Base-by-base conservation (phyloP, 2,113 vertebrate species). In the Aptenodytes forsteri region DNA sequence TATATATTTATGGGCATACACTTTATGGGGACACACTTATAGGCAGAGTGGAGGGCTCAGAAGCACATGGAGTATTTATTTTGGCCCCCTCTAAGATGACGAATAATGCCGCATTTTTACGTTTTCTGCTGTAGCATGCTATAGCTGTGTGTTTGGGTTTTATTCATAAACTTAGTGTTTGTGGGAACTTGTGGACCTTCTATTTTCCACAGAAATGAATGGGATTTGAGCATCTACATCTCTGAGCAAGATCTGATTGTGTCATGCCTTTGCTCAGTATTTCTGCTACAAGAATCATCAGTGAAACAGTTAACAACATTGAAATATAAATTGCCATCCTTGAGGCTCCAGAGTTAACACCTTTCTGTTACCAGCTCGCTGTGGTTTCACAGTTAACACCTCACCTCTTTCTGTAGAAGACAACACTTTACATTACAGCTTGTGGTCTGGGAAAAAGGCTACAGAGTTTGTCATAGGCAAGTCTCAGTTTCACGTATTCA, bases 371-470 rank as follows among this genome's bases (percentile, higher is more conserved):
- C 70, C 69, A 93, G 42, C 80, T 67, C 4, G 1, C 47, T 82
- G 55, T 77, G 79, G 75, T 71, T 90, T 94, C 87, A 85, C 83
- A 90, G 90, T 90, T 90, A 96, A 81, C 73, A 38, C 79, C 69
- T 69, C 90, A 88, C 79, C 80, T 90, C 75, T 78, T 76, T 52
- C 79, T 85, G 54, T 54, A 88, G 87, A 81, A 90, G 79, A 64
- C 87, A 85, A 81, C 87, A 93, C 82, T 96, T 94, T 90, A 90
- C 70, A 38, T 86, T 91, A 73, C 79, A 88, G 83, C 54, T 91
- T 78, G 52, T 58, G 79, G 54, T 85, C 75, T 90, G 58, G 59
- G 59, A 88, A 84, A 90, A 84, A 59, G 22, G 44, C 64, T 80
- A 46, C 32, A 8, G 90, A 70, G 69, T 90, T 92, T 84, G 64